phyloP scores from a whole-genome alignment of 53 echinoderm and acorn worm genomes.

The Mesocentrotus franciscanus region DNA sequence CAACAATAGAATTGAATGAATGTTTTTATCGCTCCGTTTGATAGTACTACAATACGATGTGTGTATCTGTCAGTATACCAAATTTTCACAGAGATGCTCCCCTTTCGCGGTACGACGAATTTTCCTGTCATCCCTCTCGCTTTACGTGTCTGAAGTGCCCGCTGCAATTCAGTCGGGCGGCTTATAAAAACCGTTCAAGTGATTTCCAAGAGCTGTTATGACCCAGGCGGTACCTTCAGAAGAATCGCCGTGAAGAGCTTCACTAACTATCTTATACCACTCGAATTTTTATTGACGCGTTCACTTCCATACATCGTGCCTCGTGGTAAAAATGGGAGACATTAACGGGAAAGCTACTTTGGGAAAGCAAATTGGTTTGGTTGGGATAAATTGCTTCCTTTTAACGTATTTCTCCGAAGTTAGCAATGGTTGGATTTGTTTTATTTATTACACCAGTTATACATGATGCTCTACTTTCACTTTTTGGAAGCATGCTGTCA shows the following conservation, averaged over 20 bases:
- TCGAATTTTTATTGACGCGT: conserved; percentile 3
- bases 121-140: neutral
- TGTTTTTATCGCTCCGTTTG: neutral
- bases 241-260: neutral
- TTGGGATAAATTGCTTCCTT: neutral
- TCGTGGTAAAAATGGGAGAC: neutral
- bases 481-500: neutral
- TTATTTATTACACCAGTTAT: neutral
- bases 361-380: neutral
- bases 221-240: conserved; percentile 42
- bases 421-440: neutral
- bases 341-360: conserved; percentile 17
- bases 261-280: neutral
- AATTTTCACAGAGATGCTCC: neutral
- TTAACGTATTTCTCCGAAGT: neutral
- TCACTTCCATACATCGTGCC: neutral
- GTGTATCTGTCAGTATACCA: neutral
- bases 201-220: conserved; percentile 56
- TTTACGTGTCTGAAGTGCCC: conserved; percentile 44
- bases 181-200: conserved; percentile 43
- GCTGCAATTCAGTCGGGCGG: conserved; percentile 32
- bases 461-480: neutral
- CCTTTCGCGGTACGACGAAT: neutral
- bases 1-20: neutral
- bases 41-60: neutral